Base-by-base conservation (phyloP, 2,888 invertebrate genomes). In the Aporophyla lueneburgensis region DNA sequence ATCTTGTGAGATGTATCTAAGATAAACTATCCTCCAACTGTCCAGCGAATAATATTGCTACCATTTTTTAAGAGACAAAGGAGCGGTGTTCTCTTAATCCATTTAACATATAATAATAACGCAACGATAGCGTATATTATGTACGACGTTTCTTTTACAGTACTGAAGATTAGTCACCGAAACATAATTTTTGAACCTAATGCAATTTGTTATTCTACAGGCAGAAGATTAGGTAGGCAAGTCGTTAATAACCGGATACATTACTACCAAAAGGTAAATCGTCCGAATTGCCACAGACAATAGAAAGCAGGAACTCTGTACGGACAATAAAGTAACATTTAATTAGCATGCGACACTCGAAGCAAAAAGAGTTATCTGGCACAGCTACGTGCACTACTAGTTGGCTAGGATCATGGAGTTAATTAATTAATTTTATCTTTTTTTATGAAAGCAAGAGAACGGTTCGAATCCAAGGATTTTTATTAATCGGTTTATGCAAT, bases 331-430 rank as follows among this genome's bases (percentile, higher is more conserved):
- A 83, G 83, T 80, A 80, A 86, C 78, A 84, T 88, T 83, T 88
- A 87, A 88, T 88, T 88, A 86, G 83, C 83, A 86, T 87, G 75
- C 78, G 80, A 81, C 76, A 68, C 80, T 73, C 80, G 72, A 63
- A 83, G 63, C 84, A 71, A 70, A 85, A 83, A 68, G 74, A 84
- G 76, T 86, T 84, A 86, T 86, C 74, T 86, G 43, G 86, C 70
- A 76, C 84, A 71, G 72, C 58, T 71, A 76, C 85, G 82, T 68
- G 76, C 66, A n/a, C 40, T 59, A 53, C 46, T 85, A 56, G 53
- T 76, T 71, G 63, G 61, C 75, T 62, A 68, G 59, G 56, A 74
- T 54, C 61, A 54, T 33, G 7, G 12, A 80, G 62, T 70, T 74
- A 75, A 81, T 81, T 59, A 71, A 76, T 61, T n/a, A 71, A 76